Conservation (phyloP, 2,888 invertebrate genomes). For the Neoitamus cyanurus region DNA sequence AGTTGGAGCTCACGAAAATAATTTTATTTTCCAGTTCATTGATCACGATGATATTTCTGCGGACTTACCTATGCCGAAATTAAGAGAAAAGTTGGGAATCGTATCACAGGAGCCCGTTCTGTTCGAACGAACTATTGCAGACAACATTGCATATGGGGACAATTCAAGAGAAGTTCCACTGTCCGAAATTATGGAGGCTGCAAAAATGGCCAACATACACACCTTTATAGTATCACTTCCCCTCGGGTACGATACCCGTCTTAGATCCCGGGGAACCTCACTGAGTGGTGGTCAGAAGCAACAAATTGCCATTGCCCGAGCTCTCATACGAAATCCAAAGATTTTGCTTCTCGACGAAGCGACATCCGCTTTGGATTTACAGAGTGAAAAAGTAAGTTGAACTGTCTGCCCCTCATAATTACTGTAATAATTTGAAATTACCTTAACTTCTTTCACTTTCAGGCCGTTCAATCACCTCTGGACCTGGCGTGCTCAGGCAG, state of each 20-base stretch:
- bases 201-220: slow-evolving; percentile 87
- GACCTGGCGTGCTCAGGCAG: slow-evolving; percentile 83
- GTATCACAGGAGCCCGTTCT: slow-evolving; percentile 92
- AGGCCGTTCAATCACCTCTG: slow-evolving; percentile 83
- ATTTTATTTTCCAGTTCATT: slow-evolving; percentile 62
- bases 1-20: not conserved
- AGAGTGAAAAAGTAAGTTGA: slow-evolving; percentile 74
- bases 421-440: not conserved
- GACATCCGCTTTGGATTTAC: slow-evolving; percentile 81
- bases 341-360: slow-evolving; percentile 79
- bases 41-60: slow-evolving; percentile 69
- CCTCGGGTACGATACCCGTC: slow-evolving; percentile 77
- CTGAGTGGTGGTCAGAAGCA: slow-evolving; percentile 88
- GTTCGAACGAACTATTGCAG: slow-evolving; percentile 86
- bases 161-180: slow-evolving; percentile 72
- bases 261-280: slow-evolving; percentile 81
- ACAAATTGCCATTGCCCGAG: slow-evolving; percentile 82
- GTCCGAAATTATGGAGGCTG: slow-evolving; percentile 81
- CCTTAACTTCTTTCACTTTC: not conserved
- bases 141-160: slow-evolving; percentile 93
- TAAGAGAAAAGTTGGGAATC: slow-evolving; percentile 83
- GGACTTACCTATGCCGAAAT: slow-evolving; percentile 70
- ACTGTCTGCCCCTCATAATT: too few relatives aligned
- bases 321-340: slow-evolving; percentile 77
- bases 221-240: slow-evolving; percentile 84